Evolutionary conservation across 2,888 invertebrate species (phyloP), one percentile per base, ranked within the genome.

Genomic region (Branchinecta sandiegonensis): DNA sequence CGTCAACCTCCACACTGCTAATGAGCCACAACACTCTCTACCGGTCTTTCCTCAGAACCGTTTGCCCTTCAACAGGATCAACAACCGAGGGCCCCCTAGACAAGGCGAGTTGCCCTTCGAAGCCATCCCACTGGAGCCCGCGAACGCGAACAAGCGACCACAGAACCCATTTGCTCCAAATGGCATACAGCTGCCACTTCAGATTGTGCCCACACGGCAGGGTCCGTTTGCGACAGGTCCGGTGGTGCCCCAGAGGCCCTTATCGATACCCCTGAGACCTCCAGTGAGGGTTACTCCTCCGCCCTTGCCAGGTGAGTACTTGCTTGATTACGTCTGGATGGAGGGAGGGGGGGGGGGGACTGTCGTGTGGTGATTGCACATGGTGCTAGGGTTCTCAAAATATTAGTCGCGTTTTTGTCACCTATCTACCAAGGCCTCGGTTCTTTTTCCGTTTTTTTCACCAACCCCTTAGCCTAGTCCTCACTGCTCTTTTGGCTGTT

Each of bases 21-120:
- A 69, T 66, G 65, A 68, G 3, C 67, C 47, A 46, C 46, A 66
- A 13, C 48, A 11, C 48, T 47, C 69, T 9, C 66, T 69, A 48
- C 71, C 72, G 9, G 76, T 46, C 12, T 65, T 68, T 10, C 71
- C 71, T 9, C 63, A 56, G 23, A 56, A 56, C 23, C 63, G 63
- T 56, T 23, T 56, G 11, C 63, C 63, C 23, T 56, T 56, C 63
- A n/a, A 56, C 23, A 73, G 93, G 71, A 93, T 94, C 14, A 94
- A 94, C 75, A 91, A 94, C 76, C 80, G 94, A 70, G 93, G 92
- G 0, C 94, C 93, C 0, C 92, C 93, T 0, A 83, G 90, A 72
- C 88, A 91, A 72, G 85, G 88, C 0, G 90, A 90, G 73, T 82
- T 86, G 46, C 73, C 74, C 8, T 76, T 75, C 65, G 75, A 75